These are phyloP conservation scores for Tubulanus polymorphus DNA, from an alignment of 2,888 invertebrate genomes.

Conservation along the genomic window DNA sequence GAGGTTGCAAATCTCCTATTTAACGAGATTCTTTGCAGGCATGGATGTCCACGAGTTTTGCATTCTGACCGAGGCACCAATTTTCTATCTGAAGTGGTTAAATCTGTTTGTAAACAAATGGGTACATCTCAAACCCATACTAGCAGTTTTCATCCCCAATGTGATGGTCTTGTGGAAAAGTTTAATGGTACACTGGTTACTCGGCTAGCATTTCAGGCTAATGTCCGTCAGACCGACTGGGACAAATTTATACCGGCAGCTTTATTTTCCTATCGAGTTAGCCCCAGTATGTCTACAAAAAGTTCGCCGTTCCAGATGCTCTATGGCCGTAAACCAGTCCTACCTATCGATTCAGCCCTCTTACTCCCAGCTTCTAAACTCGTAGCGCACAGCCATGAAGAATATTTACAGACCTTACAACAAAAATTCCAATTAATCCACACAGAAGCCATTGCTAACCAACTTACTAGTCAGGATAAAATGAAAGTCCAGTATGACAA, in stretches of 20 bases:
- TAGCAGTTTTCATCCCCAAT: neutral
- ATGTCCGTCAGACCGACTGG: neutral
- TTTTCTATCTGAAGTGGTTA: neutral
- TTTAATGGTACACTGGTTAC: neutral
- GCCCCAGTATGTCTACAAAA: neutral
- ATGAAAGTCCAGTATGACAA: conserved; percentile 9
- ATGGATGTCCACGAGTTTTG: neutral
- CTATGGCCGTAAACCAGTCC: neutral
- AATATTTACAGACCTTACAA: neutral
- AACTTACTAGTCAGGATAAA: neutral
- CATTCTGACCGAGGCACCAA: neutral
- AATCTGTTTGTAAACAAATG: neutral
- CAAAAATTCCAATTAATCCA: neutral
- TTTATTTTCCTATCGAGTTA: neutral
- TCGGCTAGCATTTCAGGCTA: neutral
- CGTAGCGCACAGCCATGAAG: neutral
- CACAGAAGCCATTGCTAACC: conserved; percentile 3
- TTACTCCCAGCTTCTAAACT: neutral
- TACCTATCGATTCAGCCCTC: neutral
- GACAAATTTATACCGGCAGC: neutral
- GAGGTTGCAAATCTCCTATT: conserved; percentile 8
- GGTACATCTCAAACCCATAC: neutral
- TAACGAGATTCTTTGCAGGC: neutral
- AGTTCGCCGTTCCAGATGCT: neutral
- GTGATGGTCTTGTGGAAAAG: neutral